Percentiles rank a stretch among this genome's conserved stretches.
phyloP scores from a whole-genome alignment of 2,797 vertebrate genomes.

The Apodemus agrarius region DNA sequence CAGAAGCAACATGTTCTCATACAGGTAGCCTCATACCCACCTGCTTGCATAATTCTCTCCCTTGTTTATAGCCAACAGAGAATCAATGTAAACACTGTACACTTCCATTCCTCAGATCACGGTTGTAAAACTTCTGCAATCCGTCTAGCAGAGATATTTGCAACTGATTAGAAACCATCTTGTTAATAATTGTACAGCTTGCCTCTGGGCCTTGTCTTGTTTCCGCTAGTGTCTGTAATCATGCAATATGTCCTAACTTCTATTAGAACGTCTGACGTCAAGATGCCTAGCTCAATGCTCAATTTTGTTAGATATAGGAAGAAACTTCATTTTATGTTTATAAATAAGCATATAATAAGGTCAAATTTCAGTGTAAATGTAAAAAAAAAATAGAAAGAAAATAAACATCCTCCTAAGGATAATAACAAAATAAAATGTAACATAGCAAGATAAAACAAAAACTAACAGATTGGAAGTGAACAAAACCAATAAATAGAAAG shows the following conservation, averaged over 20 bases:
- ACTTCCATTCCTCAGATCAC: neutral
- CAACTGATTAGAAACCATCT: neutral
- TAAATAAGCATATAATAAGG: conserved; percentile 49
- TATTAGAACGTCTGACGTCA: neutral
- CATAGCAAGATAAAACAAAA: neutral
- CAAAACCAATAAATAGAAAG: neutral
- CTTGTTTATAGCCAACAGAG: neutral
- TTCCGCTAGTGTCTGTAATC: no score
- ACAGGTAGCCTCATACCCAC: neutral
- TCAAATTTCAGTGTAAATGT: conserved; percentile 39
- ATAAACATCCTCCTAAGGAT: neutral
- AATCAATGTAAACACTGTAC: neutral
- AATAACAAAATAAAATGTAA: neutral
- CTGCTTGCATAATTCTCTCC: neutral
- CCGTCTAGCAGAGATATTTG: neutral
- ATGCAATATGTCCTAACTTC: neutral
- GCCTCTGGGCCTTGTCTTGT: neutral
- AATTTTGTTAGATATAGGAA: conserved; percentile 43
- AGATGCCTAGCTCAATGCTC: neutral
- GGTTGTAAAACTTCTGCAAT: neutral
- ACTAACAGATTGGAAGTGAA: neutral
- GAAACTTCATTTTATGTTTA: neutral
- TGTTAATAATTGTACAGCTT: neutral
- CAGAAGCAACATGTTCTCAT: neutral
- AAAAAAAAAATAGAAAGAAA: neutral